Evolutionary conservation across 2,888 invertebrate species (phyloP), one percentile per base, ranked within the genome.

Genomic region (Nomada hirtipes): DNA sequence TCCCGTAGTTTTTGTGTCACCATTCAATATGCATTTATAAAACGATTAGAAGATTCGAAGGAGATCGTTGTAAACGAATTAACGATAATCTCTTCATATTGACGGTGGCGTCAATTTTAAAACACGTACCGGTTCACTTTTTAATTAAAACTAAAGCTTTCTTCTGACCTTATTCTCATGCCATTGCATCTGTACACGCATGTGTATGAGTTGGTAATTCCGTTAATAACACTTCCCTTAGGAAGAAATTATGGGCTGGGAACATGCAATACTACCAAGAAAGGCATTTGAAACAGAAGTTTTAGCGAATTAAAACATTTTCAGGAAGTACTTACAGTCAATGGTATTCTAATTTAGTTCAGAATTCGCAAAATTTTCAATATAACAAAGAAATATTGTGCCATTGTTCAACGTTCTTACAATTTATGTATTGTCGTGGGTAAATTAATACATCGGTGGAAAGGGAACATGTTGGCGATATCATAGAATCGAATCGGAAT

Each of bases 71-170:
- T 15, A 47, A 15, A 15, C 15, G 15, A 47, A 47, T 47, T 13
- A 3, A 47, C 13, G 47, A 11, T 13, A 15, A 47, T 29, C 11
- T 18, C 50, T 20, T 1, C 0, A 10, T 2, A n/a, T 53, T 4
- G 18, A 26, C 26, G 4, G 11, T 18, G 50, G 13, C 59, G 68
- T 52, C 18, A 57, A 64, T 68, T 73, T 29, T 20, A 4, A 26
- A 23, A 44, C 52, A 63, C 44, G 57, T 13, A 23, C 36, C 61
- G 36, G 60, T 67, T 76, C 68, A 42, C 59, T 74, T 71, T 59
- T 86, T 86, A 86, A 86, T 86, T 86, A 85, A 80, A 80, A 78
- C 74, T 69, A 76, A 76, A 86, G 61, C 79, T 72, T 70, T 63
- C 75, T 60, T 79, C 52, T 67, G 79, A 79, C 82, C 82, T 84